phyloP scores from a whole-genome alignment of 1,140 invertebrate species.

The Cydia pomonella region DNA sequence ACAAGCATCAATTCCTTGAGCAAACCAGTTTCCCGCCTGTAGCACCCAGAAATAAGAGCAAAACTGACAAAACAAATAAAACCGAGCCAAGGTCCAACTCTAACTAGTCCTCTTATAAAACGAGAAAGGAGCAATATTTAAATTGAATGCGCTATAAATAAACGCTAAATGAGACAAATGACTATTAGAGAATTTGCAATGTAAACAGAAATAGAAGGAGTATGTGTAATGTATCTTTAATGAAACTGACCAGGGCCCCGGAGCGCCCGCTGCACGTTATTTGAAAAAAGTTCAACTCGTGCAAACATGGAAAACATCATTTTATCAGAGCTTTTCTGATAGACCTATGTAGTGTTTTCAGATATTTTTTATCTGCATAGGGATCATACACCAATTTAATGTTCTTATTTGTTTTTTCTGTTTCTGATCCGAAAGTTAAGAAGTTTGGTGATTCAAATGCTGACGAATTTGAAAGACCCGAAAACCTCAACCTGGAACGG shows the following conservation, averaged over 20 bases:
- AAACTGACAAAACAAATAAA: constrained; percentile 71
- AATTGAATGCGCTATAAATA: constrained; percentile 78
- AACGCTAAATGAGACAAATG: constrained; percentile 77
- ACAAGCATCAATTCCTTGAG: constrained; percentile 29
- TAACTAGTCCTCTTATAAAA: constrained; percentile 70
- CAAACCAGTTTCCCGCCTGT: constrained; percentile 37
- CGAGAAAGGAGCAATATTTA: constrained; percentile 71
- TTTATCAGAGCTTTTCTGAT: background rate
- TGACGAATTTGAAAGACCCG: too few species aligned
- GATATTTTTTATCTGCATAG: background rate
- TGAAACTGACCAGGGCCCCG: constrained; percentile 56
- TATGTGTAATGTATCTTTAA: constrained; percentile 65
- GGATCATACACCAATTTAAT: too few species aligned
- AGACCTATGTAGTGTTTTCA: background rate
- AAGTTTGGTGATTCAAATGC: too few species aligned
- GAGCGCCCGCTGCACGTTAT: constrained; percentile 37
- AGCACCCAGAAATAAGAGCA: constrained; percentile 59
- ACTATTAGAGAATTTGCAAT: constrained; percentile 71
- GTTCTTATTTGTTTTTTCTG: too few species aligned
- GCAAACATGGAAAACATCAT: background rate
- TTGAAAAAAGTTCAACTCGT: background rate
- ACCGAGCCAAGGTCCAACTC: constrained; percentile 60
- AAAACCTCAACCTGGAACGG: too few species aligned
- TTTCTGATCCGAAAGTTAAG: too few species aligned
- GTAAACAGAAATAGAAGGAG: constrained; percentile 74